Evolutionary conservation across 1,140 invertebrate species (phyloP), one percentile per base, ranked within the genome.

Genomic region (Diorhabda elongata): DNA sequence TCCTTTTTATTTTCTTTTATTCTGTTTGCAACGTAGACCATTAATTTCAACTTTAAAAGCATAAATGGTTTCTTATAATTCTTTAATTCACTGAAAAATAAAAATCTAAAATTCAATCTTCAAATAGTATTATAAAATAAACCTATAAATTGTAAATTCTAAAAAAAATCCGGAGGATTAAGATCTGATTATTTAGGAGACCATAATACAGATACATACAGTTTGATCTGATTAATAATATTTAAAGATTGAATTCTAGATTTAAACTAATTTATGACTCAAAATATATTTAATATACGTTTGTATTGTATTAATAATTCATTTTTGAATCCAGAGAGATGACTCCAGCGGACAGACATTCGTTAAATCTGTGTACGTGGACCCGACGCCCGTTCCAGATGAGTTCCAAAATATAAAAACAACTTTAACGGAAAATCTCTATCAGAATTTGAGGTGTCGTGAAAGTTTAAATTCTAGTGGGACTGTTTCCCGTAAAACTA

Each of bases 401-500:
- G 73, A 73, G 8, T 73, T 79, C n/a, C 75, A 78, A 52, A 71
- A 73, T 8, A 70, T 80, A 8, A 79, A 80, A 71, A 76, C 71
- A 5, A 76, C 75, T 3, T 64, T 81, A 42, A 66, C 78, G 0
- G 78, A 81, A 61, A 79, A 77, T 62, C 72, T 81, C 44, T 75
- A 69, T 58, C 76, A 78, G 42, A 77, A 77, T 64, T 69, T 80
- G 4, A 71, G 73, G 4, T 79, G 79, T 68, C 77, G 82, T 56
- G 83, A 85, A 58, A 84, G 83, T 68, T 76, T 83, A 3, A 81
- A 83, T 44, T 82, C 80, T 26, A 84, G 83, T 9, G 83, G 80
- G 11, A 83, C 83, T 3, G 82, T 82, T 8, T 85, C 84, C 2
- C 77, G 84, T 8, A 85, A 85, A 73, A 85, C 84, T 2, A 84